Conservation (phyloP, 2,113 vertebrate species). For the Numida meleagris region DNA sequence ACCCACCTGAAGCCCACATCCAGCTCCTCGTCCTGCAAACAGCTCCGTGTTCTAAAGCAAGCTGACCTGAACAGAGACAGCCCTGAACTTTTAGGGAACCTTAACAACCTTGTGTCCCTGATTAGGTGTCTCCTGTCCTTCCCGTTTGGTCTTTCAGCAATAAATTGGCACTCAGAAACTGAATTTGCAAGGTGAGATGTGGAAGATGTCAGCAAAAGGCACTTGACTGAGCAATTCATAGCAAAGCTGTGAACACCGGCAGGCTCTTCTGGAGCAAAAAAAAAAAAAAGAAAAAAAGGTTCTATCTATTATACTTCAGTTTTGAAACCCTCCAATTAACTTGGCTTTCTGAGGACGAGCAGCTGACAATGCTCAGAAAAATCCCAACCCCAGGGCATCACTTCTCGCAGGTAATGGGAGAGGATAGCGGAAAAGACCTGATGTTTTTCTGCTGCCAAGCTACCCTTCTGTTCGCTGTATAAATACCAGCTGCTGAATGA, state of each 20-base stretch:
- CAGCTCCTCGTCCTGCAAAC: background rate
- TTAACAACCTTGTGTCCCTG: background rate
- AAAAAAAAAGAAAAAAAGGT: background rate
- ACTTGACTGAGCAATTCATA: background rate
- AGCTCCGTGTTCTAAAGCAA: background rate
- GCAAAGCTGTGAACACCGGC: background rate
- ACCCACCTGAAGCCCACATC: background rate
- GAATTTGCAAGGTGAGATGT: background rate
- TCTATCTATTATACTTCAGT: background rate
- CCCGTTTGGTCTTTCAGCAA: background rate
- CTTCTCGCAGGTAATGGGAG: rapidly evolving
- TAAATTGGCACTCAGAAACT: background rate
- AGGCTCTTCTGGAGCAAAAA: background rate
- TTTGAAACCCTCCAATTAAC: background rate
- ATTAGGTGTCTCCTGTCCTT: background rate
- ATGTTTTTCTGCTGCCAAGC: background rate
- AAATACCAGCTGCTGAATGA: background rate
- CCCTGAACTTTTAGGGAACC: background rate
- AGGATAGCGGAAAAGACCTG: background rate
- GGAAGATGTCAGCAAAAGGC: background rate
- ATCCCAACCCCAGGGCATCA: background rate
- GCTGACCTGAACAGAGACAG: background rate
- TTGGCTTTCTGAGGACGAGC: background rate
- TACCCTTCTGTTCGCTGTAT: background rate
- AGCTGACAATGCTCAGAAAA: background rate